phyloP scores from a whole-genome alignment of 2,113 vertebrate species.

The Lasiurus borealis region DNA sequence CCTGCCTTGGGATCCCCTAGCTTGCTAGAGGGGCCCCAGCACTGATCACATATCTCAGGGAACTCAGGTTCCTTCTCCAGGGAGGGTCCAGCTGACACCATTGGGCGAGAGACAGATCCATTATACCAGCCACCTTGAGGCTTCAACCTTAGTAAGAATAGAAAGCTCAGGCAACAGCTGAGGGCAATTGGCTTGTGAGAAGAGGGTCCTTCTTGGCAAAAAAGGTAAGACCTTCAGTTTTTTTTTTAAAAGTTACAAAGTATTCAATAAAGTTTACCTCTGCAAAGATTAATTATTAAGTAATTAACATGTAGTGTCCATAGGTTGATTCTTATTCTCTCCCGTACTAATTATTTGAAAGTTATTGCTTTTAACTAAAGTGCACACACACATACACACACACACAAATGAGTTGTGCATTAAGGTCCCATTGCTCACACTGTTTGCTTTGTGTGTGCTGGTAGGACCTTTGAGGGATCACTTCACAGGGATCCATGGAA shows the following conservation, averaged over 20 bases:
- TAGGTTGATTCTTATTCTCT: background rate
- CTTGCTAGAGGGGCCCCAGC: too few species aligned
- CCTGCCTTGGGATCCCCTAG: too few species aligned
- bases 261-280: conserved; percentile 55
- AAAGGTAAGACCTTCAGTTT: too few species aligned
- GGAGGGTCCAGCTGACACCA: too few species aligned
- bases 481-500: conserved; percentile 5
- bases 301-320: background rate
- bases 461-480: background rate
- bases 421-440: background rate
- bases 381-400: fast-evolving
- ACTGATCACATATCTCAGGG: too few species aligned
- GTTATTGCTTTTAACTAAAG: conserved; percentile 19
- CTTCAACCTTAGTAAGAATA: too few species aligned
- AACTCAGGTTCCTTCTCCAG: too few species aligned
- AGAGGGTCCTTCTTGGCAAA: too few species aligned
- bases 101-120: too few species aligned
- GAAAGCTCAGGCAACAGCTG: too few species aligned
- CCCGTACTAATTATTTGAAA: conserved; percentile 20
- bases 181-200: too few species aligned
- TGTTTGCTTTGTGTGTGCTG: background rate
- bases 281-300: conserved; percentile 50
- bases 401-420: background rate
- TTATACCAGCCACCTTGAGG: too few species aligned
- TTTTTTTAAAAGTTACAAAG: background rate